phyloP scores from a whole-genome alignment of 2,797 vertebrate genomes.

The Sandelia bainsii region DNA sequence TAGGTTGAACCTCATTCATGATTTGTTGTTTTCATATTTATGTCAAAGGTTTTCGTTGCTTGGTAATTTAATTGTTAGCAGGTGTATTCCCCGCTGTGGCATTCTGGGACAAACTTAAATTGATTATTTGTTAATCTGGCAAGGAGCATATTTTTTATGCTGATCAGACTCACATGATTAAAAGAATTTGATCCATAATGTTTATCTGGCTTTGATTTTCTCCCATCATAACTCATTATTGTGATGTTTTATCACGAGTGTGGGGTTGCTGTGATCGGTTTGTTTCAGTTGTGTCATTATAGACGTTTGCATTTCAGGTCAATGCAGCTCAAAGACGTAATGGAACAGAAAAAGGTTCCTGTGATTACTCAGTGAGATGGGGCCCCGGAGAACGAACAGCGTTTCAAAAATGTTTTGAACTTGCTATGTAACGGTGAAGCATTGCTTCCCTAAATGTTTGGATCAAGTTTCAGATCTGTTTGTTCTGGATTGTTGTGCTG shows the following conservation, averaged over 20 bases:
- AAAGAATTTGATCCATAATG: neutral
- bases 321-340: neutral
- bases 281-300: neutral
- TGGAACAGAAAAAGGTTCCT: neutral
- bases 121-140: conserved; percentile 7
- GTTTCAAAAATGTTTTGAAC: conserved; percentile 29
- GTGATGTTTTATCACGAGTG: neutral
- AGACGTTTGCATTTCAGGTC: neutral
- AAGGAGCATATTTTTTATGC: neutral
- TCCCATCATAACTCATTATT: neutral
- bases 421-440: neutral
- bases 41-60: conserved; percentile 19
- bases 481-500: neutral
- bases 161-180: neutral
- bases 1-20: neutral
- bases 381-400: neutral
- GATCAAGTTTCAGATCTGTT: neutral
- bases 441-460: conserved; percentile 18
- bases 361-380: neutral
- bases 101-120: neutral
- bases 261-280: neutral
- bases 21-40: conserved; percentile 8
- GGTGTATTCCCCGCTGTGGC: neutral
- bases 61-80: conserved; percentile 20
- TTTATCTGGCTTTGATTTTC: conserved; percentile 10